A percentile compares a stretch with the other conserved stretches of the same genome.
phyloP scores from a whole-genome alignment of 2,888 invertebrate genomes.

The Drosophila mettleri region DNA sequence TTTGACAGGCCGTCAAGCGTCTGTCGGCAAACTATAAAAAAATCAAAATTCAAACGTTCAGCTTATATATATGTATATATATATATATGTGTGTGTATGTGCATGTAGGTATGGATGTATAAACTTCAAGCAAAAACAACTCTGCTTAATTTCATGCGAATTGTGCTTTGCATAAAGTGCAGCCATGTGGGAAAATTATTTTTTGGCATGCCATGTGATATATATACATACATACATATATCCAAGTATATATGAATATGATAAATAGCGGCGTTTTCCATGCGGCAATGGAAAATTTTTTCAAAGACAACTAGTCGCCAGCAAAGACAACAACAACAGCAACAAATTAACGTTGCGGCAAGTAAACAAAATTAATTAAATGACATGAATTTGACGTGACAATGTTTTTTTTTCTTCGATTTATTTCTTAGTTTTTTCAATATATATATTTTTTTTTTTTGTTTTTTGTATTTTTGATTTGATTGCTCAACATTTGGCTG shows the following conservation, averaged over 20 bases:
- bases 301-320: slow-evolving; percentile 76
- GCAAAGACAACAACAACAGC: slow-evolving; percentile 49
- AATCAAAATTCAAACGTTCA: slow-evolving; percentile 27
- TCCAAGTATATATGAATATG: slow-evolving; percentile 26
- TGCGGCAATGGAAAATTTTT: slow-evolving; percentile 69
- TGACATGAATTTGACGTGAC: slow-evolving; percentile 82
- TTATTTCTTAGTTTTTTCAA: neutral
- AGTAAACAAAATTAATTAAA: slow-evolving; percentile 81
- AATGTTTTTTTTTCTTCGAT: slow-evolving; percentile 69
- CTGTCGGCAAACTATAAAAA: slow-evolving; percentile 75
- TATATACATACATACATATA: neutral
- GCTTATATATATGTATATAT: neutral
- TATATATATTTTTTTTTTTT: slow-evolving; percentile 44
- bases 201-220: slow-evolving; percentile 41
- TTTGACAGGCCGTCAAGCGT: slow-evolving; percentile 81
- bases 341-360: slow-evolving; percentile 75
- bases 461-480: slow-evolving; percentile 61
- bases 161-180: slow-evolving; percentile 73
- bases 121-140: slow-evolving; percentile 38
- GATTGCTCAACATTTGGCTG: slow-evolving; percentile 72
- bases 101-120: neutral
- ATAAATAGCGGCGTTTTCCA: slow-evolving; percentile 67
- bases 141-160: slow-evolving; percentile 76
- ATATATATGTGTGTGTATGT: neutral
- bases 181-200: slow-evolving; percentile 74